These are phyloP conservation scores for Cactoblastis cactorum DNA, from an alignment of 2,888 invertebrate species.

Conservation along the genomic window DNA sequence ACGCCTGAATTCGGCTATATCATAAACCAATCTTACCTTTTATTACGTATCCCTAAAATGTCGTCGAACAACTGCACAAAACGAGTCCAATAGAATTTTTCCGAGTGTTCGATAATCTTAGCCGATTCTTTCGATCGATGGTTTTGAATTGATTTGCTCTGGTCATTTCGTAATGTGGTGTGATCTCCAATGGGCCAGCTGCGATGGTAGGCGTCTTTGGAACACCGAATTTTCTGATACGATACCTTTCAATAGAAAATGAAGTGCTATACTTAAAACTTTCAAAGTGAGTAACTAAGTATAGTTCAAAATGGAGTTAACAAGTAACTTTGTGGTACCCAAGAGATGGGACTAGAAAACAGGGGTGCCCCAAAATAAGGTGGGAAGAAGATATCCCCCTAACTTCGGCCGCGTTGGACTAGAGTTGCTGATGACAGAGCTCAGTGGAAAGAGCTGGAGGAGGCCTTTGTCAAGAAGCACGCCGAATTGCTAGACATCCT, in stretches of 20 bases:
- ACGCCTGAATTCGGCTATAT: too few relatives aligned
- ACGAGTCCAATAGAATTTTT: slow-evolving; percentile 44
- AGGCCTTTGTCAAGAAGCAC: too few relatives aligned
- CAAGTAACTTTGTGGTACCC: too few relatives aligned
- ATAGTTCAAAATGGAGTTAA: too few relatives aligned
- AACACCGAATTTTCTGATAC: neutral
- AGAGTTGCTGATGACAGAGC: too few relatives aligned
- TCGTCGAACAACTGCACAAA: slow-evolving; percentile 49
- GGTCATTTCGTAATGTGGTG: slow-evolving; percentile 18
- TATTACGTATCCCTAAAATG: slow-evolving; percentile 23
- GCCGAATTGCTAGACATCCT: too few relatives aligned
- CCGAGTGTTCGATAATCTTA: slow-evolving; percentile 29
- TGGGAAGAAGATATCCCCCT: too few relatives aligned
- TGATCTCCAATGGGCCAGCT: neutral
- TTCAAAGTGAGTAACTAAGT: too few relatives aligned
- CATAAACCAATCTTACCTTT: neutral
- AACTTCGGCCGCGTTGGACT: too few relatives aligned
- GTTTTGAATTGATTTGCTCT: slow-evolving; percentile 35
- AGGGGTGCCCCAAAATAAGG: too few relatives aligned
- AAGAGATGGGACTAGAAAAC: too few relatives aligned
- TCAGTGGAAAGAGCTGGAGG: too few relatives aligned
- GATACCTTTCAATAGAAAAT: slow-evolving; percentile 9
- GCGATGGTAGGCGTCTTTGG: neutral
- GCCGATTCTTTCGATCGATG: slow-evolving; percentile 35
- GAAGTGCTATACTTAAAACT: neutral